Evolutionary conservation across 2,888 invertebrate species (phyloP), one percentile per base, ranked within the genome.

Genomic region (Physocephala rufipes): DNA sequence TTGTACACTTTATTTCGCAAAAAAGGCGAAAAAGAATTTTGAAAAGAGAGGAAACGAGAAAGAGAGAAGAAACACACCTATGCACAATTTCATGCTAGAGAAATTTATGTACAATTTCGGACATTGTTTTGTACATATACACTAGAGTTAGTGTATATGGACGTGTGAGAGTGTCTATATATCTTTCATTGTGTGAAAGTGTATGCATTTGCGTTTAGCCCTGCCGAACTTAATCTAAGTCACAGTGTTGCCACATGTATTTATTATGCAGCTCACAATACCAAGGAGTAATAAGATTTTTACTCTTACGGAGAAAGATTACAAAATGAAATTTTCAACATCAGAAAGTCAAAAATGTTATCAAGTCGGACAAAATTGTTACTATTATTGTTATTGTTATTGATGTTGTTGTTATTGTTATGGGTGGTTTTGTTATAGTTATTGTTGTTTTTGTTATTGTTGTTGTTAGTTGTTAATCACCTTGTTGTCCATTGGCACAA

Each of bases 271-370:
- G 24, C 63, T 47, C 15, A 63, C 45, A 47, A 21, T 63, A 26
- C 16, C 26, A 47, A 7, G 47, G 24, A 63, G 24, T 26, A 45
- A 16, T n/a, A 53, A 66, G 15, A 51, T 19, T 53, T 66, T 66
- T 24, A 9, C 1, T 36, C 47, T 30, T 43, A 36, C 36, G 36
- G 9, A 36, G 36, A 36, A 36, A n/a, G n/a, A n/a, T 45, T 67
- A 43, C 47, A 43, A 59, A 58, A 30, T 47, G 59, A 59, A 67
- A 59, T 59, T 67, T 67, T 59, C 4, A 47, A 67, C 59, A 59
- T 47, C 47, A 59, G n/a, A 59, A 67, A 59, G 67, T 67, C 67
- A 67, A 67, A 67, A 67, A 67, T 67, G 13, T 47, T 24, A 15
- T 28, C 58, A 58, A 45, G 28, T 59, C n/a, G 58, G 53, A n/a